Evolutionary conservation across 2,888 invertebrate species (phyloP).

Genomic region (Dermolepida albohirtum): DNA sequence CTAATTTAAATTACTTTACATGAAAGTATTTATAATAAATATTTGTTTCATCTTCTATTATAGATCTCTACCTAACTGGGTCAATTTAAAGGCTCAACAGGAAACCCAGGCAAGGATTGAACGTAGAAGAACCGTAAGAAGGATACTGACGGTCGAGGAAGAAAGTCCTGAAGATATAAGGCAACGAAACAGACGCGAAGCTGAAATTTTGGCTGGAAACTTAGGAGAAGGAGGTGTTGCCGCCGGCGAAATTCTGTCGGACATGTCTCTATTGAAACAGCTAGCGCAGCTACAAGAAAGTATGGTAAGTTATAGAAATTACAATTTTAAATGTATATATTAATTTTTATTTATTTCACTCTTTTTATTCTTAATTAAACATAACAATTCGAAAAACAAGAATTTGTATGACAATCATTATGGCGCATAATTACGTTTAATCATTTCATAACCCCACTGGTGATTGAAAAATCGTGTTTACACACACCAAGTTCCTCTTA

Average conservation of each 20-base stretch:
- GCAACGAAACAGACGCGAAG: slow-evolving; percentile 86
- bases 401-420: no score
- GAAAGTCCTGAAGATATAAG: slow-evolving; percentile 85
- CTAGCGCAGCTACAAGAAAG: slow-evolving; percentile 93
- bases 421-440: no score
- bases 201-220: slow-evolving; percentile 92
- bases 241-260: slow-evolving; percentile 86
- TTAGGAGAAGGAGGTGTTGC: slow-evolving; percentile 86
- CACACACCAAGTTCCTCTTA: no score
- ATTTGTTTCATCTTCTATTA: slow-evolving; percentile 42
- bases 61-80: slow-evolving; percentile 84
- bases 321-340: neutral
- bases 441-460: no score
- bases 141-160: slow-evolving; percentile 72
- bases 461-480: no score
- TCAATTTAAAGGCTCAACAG: slow-evolving; percentile 71
- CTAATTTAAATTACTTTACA: no score
- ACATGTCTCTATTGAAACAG: slow-evolving; percentile 84
- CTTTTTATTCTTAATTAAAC: no score
- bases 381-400: no score
- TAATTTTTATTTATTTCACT: neutral
- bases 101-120: slow-evolving; percentile 62
- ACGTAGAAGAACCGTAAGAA: slow-evolving; percentile 61
- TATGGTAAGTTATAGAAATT: slow-evolving; percentile 70
- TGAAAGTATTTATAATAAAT: slow-evolving; percentile 27